Evolutionary conservation across 2,888 invertebrate genomes (phyloP).

Genomic region (Hirudinaria manillensis): DNA sequence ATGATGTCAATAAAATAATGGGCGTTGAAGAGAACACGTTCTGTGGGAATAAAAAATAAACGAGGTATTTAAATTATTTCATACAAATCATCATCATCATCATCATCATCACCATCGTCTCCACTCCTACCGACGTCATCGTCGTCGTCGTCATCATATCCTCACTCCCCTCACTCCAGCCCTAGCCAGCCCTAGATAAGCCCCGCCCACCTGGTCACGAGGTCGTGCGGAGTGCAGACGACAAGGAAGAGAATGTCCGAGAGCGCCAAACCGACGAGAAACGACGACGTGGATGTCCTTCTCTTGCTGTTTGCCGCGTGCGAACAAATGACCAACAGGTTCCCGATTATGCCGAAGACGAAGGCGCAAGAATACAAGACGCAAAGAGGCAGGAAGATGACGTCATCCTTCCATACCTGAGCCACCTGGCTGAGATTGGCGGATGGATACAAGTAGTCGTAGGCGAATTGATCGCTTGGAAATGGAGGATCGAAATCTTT

Average conservation of each 20-base stretch:
- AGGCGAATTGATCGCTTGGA: not conserved
- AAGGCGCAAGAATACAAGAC: constrained; percentile 11
- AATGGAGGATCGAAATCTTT: too few species aligned
- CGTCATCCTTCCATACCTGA: constrained; percentile 23
- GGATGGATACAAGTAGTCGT: not conserved
- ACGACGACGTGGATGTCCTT: constrained; percentile 2
- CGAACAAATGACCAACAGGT: constrained; percentile 19
- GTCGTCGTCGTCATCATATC: constrained; percentile 5
- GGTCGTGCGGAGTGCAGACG: constrained; percentile 26
- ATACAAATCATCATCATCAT: not conserved
- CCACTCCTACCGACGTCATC: not conserved
- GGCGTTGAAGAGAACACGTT: not conserved
- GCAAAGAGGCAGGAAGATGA: constrained; percentile 1
- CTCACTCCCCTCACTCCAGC: not conserved
- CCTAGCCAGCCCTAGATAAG: not conserved
- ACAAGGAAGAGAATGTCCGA: constrained; percentile 27
- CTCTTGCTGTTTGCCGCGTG: constrained; percentile 19
- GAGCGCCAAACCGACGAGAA: constrained; percentile 24
- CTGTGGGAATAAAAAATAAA: too few species aligned
- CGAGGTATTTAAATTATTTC: not conserved
- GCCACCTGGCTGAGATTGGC: constrained; percentile 9
- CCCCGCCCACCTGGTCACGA: constrained; percentile 17
- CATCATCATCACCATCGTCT: not conserved
- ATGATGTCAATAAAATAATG: not conserved
- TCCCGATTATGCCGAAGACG: constrained; percentile 17